Base-by-base conservation (phyloP, 2,113 vertebrate species). In the Phyllopteryx taeniolatus region DNA sequence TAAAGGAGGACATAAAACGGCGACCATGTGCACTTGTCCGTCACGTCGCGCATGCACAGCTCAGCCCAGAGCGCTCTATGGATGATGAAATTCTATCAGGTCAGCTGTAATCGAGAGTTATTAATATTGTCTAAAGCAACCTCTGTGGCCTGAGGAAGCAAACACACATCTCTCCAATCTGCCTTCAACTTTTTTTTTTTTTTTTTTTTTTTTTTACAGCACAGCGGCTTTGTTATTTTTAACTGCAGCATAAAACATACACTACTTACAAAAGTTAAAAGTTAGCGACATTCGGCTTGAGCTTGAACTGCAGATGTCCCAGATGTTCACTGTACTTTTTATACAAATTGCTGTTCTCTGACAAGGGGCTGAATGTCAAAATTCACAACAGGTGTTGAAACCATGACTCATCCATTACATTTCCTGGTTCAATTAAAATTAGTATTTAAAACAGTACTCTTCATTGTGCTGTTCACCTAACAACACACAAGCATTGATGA, bases 21-120 rank as follows among this genome's bases (percentile, higher is more conserved):
- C 68, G 33, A 70, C 77, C 87, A 83, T 81, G 82, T 86, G 87
- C 75, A 87, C 80, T 76, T 57, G 83, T 85, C 83, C 78, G 77
- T 89, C 88, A 81, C 71, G 62, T 72, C 77, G 80, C 79, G 83
- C 72, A 8, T 14, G 62, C 80, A 79, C 73, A 67, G 83, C 80
- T 80, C 72, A 60, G 75, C 79, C 79, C 68, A 72, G 74, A 72
- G 74, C 68, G 35, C 83, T 74, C 80, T 22, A 66, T 71, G 83
- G 79, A 89, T 90, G 90, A 90, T 89, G 90, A 91, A 91, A 91
- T 87, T 82, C 84, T 75, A 81, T 82, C 87, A 83, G 86, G 86
- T 83, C 88, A 86, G 85, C 86, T 91, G 90, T 90, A 91, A 91
- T 88, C 82, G 78, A 84, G 84, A 81, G 88, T 91, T 91, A 90